These are phyloP conservation scores for Poecilobothrus nobilitatus DNA, from an alignment of 2,888 invertebrate species.

Conservation along the genomic window DNA sequence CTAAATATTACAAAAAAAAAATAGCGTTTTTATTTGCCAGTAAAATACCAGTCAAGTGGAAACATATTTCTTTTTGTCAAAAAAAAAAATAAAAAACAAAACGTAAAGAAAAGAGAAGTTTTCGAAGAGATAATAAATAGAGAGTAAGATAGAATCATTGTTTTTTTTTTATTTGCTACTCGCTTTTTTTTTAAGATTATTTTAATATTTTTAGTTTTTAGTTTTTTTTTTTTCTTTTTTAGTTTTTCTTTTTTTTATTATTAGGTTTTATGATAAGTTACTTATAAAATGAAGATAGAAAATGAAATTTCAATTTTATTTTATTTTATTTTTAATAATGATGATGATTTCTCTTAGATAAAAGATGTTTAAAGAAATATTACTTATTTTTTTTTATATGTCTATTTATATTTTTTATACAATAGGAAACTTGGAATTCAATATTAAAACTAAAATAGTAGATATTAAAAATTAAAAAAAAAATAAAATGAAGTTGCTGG, in stretches of 20 bases:
- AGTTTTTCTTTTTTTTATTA: no score
- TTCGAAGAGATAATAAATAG: constrained; percentile 3
- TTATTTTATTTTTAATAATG: not conserved
- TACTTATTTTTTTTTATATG: no score
- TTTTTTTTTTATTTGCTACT: not conserved
- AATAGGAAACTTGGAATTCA: no score
- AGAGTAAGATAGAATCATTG: not conserved
- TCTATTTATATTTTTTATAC: no score
- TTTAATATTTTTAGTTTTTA: no score
- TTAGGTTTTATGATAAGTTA: not conserved
- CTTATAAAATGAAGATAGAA: not conserved
- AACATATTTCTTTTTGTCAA: not conserved
- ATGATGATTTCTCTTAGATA: not conserved
- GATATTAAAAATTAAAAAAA: no score
- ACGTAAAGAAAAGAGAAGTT: no score
- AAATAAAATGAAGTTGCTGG: no score
- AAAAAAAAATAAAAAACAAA: not conserved
- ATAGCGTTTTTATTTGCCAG: not conserved
- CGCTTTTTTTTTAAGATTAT: not conserved
- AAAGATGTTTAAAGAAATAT: not conserved
- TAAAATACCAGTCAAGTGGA: not conserved
- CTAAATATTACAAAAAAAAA: no score
- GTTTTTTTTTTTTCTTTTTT: no score
- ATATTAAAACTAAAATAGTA: no score
- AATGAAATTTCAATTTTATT: not conserved